Base-by-base conservation (phyloP, 2,797 vertebrate species). In the Propithecus perrieri region DNA sequence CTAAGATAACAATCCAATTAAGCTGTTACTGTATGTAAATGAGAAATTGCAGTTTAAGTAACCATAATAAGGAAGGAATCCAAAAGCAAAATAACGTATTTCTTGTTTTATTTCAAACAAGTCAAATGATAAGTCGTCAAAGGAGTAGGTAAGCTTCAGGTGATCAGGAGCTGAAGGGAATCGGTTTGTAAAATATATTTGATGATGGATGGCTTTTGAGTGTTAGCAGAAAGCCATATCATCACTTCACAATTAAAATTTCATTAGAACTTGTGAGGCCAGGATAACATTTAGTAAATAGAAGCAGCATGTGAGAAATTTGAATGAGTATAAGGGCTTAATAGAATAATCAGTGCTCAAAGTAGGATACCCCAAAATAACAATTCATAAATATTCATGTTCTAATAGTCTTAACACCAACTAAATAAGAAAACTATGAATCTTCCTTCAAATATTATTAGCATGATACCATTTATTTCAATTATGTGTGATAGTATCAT, bases 231-330 rank as follows among this genome's bases (percentile, higher is more conserved):
- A 97, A 97, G 14, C 13, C 43, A 7, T 96, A 89, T 95, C 38
- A 88, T 59, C 85, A 94, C 14, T 89, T 98, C 35, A 94, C 86
- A 98, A 98, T 98, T 98, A 98, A 98, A 98, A 98, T 97, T 98
- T 98, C 93, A 98, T 98, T 98, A 98, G 88, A 96, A 96, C 20
- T 97, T 98, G 53, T 46, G 76, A 98, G 97, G 46, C 79, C 96
- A 95, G 93, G 72, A 92, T 98, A 98, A 91, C 84, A 97, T 95
- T 98, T 98, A 95, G 90, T 97, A 98, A 98, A 98, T 67, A 98
- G 78, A 98, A 98, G 63, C 61, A 98, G 89, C 79, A 97, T 94
- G 95, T 97, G 96, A 98, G 97, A 98, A 98, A 98, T 97, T 69
- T 98, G 96, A 98, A 98, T 95, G 91, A 97, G 85, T 92, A 63